These are phyloP conservation scores for Balaeniceps rex DNA, from an alignment of 2,113 vertebrate species.

Conservation along the genomic window DNA sequence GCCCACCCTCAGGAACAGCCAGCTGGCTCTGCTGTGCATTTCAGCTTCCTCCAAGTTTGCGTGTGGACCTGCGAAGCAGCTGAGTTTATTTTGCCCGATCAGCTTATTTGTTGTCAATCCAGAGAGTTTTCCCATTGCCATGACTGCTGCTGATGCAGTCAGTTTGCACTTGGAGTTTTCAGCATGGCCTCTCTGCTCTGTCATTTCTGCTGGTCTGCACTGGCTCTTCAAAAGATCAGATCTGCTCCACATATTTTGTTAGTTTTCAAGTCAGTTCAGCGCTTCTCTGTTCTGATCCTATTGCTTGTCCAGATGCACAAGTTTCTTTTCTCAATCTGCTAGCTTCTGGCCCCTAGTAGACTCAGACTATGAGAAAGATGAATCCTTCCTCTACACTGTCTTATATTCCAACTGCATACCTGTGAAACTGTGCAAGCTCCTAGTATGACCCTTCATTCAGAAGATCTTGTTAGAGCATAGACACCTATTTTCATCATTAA, in stretches of 20 bases:
- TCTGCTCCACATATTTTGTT: neutral
- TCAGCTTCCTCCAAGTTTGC: neutral
- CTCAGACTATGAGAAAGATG: neutral
- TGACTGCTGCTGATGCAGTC: neutral
- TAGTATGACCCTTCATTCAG: neutral
- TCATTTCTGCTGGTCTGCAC: neutral
- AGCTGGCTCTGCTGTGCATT: conserved; percentile 19
- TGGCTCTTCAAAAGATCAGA: neutral
- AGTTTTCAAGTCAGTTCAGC: neutral
- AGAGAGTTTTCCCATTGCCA: neutral
- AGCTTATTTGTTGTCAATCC: conserved; percentile 8
- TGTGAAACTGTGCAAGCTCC: neutral
- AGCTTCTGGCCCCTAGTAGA: neutral
- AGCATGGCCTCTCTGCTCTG: neutral
- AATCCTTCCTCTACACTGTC: neutral
- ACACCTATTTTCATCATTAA: neutral
- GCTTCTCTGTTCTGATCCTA: neutral
- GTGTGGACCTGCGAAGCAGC: conserved; percentile 16
- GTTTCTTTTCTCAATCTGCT: neutral
- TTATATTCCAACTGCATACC: neutral
- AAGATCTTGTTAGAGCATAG: neutral
- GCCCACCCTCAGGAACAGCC: conserved; percentile 19
- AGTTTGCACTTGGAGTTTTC: neutral
- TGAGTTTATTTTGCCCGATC: neutral
- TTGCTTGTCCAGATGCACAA: neutral